Conservation (phyloP, 2,888 invertebrate species). For the Drosophila niveifrons region DNA sequence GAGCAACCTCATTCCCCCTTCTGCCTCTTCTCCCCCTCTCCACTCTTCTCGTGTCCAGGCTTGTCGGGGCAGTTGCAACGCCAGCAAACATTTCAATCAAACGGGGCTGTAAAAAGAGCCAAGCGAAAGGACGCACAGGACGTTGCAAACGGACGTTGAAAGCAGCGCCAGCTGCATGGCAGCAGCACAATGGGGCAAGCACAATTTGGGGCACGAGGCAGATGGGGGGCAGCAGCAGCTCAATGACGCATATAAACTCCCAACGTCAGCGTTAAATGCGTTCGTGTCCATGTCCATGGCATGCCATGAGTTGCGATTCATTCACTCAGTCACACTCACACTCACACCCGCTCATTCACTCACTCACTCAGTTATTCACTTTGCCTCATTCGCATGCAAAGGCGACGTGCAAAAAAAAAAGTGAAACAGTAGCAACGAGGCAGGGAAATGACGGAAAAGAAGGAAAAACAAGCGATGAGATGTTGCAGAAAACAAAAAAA, state of each 20-base stretch:
- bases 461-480: slow-evolving; percentile 35
- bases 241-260: slow-evolving; percentile 78
- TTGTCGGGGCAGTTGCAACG: slow-evolving; percentile 52
- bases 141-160: background rate
- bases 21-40: background rate
- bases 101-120: slow-evolving; percentile 54
- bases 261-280: slow-evolving; percentile 77
- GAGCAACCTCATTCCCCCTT: background rate
- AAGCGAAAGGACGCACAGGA: slow-evolving; percentile 42
- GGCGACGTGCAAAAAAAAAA: slow-evolving; percentile 60
- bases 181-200: slow-evolving; percentile 26
- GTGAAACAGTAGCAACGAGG: slow-evolving; percentile 34
- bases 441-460: slow-evolving; percentile 35
- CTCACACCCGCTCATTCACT: slow-evolving; percentile 43
- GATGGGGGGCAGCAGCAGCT: slow-evolving; percentile 20
- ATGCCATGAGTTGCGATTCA: slow-evolving; percentile 74
- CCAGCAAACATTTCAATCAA: slow-evolving; percentile 80
- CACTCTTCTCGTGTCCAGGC: background rate
- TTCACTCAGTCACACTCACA: slow-evolving; percentile 49
- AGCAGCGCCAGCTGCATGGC: slow-evolving; percentile 19
- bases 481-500: slow-evolving; percentile 4
- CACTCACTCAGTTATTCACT: slow-evolving; percentile 44
- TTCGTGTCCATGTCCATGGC: slow-evolving; percentile 63
- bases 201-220: slow-evolving; percentile 11
- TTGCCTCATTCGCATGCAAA: slow-evolving; percentile 59